These are phyloP conservation scores for Acanthurus tractus DNA, from an alignment of 2,797 vertebrate genomes.

Conservation along the genomic window DNA sequence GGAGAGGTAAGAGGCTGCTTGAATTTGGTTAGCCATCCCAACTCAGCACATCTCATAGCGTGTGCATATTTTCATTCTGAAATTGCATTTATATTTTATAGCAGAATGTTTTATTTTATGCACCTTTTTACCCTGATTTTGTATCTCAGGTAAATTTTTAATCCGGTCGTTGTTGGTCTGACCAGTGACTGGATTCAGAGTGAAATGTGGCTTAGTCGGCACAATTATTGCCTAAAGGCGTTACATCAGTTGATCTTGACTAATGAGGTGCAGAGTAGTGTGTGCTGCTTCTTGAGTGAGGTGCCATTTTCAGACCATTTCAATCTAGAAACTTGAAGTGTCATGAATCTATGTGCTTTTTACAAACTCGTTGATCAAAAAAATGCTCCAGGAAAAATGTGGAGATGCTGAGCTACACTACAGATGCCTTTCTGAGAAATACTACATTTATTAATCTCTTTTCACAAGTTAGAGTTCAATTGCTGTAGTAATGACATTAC, in stretches of 20 bases:
- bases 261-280: neutral
- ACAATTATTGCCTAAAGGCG: neutral
- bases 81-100: neutral
- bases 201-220: neutral
- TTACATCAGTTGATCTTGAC: neutral
- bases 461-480: neutral
- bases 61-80: constrained; percentile 15
- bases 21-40: constrained; percentile 62
- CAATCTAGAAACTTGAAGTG: neutral
- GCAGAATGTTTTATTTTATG: constrained; percentile 20
- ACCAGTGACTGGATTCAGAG: constrained; percentile 1
- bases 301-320: neutral
- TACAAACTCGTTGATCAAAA: neutral
- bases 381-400: neutral
- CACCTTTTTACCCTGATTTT: constrained; percentile 34
- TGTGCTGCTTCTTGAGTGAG: neutral
- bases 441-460: neutral
- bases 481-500: neutral
- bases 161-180: neutral
- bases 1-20: constrained; percentile 74
- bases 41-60: constrained; percentile 28
- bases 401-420: neutral
- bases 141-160: constrained; percentile 18
- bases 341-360: neutral
- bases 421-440: constrained; percentile 11